Conservation (phyloP, 2,113 vertebrate genomes). For the Colaptes auratus region DNA sequence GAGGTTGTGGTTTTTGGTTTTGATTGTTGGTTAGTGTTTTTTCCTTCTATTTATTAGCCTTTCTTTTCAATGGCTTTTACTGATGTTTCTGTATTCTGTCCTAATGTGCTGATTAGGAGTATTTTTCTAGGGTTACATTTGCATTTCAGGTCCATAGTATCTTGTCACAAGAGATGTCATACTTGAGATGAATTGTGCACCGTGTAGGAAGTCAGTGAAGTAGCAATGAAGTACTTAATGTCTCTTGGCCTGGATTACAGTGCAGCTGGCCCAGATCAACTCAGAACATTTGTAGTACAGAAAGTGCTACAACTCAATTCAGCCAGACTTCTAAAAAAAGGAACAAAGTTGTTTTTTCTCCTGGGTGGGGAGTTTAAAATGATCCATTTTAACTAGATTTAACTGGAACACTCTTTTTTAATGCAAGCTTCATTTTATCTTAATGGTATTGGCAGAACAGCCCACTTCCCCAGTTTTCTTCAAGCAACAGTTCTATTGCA, state of each 20-base stretch:
- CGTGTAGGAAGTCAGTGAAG: neutral
- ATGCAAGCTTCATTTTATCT: constrained; percentile 44
- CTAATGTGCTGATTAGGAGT: neutral
- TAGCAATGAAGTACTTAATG: constrained; percentile 25
- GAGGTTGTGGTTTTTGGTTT: too few relatives aligned
- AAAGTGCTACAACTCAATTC: neutral
- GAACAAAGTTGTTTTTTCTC: neutral
- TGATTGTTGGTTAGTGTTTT: neutral
- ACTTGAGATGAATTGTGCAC: neutral
- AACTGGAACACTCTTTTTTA: constrained; percentile 33
- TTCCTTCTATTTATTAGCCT: neutral
- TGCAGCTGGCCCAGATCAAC: neutral
- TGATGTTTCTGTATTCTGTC: neutral
- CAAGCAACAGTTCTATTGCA: neutral
- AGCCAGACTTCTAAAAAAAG: neutral
- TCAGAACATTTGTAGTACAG: neutral
- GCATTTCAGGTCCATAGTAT: neutral
- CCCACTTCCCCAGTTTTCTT: constrained; percentile 57
- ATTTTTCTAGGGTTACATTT: neutral
- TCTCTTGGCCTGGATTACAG: neutral
- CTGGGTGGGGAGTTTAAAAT: neutral
- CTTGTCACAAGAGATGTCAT: neutral
- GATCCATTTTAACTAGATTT: neutral
- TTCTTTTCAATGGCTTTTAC: neutral
- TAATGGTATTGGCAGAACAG: constrained; percentile 23